Conservation (phyloP, 2,113 vertebrate genomes). For the Abramis brama region DNA sequence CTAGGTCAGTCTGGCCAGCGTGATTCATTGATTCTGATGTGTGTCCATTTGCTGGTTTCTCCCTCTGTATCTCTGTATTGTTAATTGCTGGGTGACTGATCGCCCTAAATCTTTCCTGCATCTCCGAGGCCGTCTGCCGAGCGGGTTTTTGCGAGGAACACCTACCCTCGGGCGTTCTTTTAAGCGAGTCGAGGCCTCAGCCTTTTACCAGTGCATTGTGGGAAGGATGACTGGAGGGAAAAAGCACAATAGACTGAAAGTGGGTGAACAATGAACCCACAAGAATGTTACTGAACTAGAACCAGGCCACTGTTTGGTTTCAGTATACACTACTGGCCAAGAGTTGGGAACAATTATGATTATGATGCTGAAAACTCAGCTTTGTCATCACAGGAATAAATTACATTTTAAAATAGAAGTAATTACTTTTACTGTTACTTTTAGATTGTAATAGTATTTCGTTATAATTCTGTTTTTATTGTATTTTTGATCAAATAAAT, state of each 20-base stretch:
- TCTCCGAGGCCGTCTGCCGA: neutral
- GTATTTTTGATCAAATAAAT: neutral
- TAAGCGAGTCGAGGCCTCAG: neutral
- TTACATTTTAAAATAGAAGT: neutral
- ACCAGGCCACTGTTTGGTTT: neutral
- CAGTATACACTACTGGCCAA: neutral
- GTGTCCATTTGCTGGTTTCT: constrained; percentile 47
- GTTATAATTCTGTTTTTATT: neutral
- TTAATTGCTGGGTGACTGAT: neutral
- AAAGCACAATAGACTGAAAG: constrained; percentile 21
- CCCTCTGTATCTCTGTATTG: constrained; percentile 13
- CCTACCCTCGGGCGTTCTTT: constrained; percentile 28
- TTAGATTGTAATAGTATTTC: neutral
- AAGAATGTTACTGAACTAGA: neutral
- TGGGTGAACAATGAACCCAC: constrained; percentile 7
- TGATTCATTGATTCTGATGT: constrained; percentile 48
- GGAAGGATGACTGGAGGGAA: neutral
- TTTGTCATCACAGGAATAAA: neutral
- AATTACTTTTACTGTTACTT: too few relatives aligned
- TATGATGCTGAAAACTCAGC: neutral
- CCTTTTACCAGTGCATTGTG: constrained; percentile 43
- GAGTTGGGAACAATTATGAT: neutral
- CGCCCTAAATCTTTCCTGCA: neutral
- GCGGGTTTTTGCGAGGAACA: neutral
- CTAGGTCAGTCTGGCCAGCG: constrained; percentile 48